Evolutionary conservation across 2,113 vertebrate species (phyloP).

Genomic region (Miniopterus natalensis): DNA sequence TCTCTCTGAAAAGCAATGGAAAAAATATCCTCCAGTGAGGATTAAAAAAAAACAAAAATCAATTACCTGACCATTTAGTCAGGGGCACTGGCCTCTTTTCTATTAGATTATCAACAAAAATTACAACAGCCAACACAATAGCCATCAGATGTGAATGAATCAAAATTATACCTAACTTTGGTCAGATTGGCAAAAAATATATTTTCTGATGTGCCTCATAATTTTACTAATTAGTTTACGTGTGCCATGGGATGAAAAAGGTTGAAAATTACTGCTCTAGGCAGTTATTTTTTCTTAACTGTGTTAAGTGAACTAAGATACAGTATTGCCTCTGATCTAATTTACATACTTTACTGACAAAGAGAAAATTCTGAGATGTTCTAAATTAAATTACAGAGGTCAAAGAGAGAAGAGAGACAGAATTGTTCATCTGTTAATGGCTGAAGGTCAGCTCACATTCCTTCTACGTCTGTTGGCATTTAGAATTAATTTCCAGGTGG

Average conservation of each 20-base stretch:
- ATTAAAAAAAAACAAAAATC: no score
- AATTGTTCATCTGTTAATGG: neutral
- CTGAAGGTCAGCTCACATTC: neutral
- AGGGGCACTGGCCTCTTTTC: no score
- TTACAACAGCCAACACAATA: neutral
- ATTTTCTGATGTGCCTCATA: neutral
- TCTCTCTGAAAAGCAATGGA: no score
- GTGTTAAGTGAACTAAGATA: neutral
- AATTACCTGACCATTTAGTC: no score
- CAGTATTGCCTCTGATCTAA: neutral
- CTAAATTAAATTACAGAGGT: neutral
- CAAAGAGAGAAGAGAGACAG: neutral
- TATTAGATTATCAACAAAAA: neutral
- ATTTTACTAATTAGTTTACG: neutral
- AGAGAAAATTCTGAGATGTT: neutral
- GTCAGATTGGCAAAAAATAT: neutral
- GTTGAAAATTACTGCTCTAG: neutral
- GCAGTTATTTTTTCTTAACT: neutral
- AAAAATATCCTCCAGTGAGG: no score
- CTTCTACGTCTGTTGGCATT: neutral
- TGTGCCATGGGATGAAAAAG: no score
- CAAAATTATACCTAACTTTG: neutral
- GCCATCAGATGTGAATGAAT: neutral
- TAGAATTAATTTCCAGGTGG: neutral
- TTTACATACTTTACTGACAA: neutral